Base-by-base conservation (phyloP, 2,113 vertebrate species). In the Ahaetulla prasina region DNA sequence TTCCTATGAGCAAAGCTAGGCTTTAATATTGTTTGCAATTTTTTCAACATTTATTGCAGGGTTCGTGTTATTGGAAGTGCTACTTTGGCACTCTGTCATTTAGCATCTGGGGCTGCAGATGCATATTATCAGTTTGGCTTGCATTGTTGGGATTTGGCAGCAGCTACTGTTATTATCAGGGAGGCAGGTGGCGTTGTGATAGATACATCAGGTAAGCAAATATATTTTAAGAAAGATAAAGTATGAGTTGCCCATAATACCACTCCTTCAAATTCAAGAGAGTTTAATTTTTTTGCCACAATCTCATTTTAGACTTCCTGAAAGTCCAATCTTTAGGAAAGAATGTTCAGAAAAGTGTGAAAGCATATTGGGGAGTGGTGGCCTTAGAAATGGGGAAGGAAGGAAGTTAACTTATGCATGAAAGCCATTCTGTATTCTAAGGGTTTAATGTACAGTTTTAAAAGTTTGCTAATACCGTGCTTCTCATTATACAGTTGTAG, bases 111-210 rank as follows among this genome's bases (percentile, higher is more conserved):
- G 0, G 97, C 98, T 0, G 98, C 98, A 0, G 98, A 99, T 0
- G 98, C 98, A 74, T 99, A 98, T 89, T 99, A 98, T 96, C 98
- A 99, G 96, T 99, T 98, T 86, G 98, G 98, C 43, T 95, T 99
- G 54, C 98, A 99, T 95, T 99, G 98, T 97, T 99, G 98, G 98
- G 98, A 99, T 95, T 92, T 99, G 95, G 98, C 98, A 1, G 98
- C 98, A 0, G 98, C 98, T 0, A 98, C 98, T 0, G 98, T 99
- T 92, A 98, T 99, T 91, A 98, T 99, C 85, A 96, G 98, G 94
- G 98, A 99, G 96, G 98, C 98, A 0, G 98, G 98, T 0, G 98
- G 98, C 57, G 96, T 96, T 11, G 98, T 99, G 94, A 98, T 98
- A 23, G 98, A 99, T 95, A 98, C 98, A 35, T 98, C 98, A 95